Evolutionary conservation across 2,113 vertebrate species (phyloP).

Genomic region (Cochlearius cochlearius): DNA sequence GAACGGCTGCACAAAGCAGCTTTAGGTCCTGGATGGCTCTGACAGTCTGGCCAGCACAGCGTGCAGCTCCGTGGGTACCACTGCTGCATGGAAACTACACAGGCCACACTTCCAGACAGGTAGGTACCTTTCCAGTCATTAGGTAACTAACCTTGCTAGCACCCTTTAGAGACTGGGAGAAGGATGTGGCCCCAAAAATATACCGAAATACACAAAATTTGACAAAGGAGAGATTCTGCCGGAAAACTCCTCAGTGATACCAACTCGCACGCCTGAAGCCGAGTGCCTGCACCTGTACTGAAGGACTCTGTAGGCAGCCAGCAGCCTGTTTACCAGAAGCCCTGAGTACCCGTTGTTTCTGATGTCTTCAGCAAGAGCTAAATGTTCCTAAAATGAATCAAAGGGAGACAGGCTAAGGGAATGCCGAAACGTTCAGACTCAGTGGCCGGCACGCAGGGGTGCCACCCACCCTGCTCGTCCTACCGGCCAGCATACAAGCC

Average conservation of each 20-base stretch:
- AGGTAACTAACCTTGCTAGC: not conserved
- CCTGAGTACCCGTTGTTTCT: not conserved
- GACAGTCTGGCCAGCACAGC: not conserved
- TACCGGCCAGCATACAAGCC: not conserved
- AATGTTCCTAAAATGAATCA: not conserved
- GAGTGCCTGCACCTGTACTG: not conserved
- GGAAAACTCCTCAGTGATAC: not conserved
- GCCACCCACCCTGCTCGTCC: not conserved
- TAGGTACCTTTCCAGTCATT: not conserved
- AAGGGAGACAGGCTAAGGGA: not conserved
- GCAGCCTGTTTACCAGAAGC: not conserved
- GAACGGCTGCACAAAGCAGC: not conserved
- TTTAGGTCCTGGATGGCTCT: not conserved
- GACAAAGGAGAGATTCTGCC: not conserved
- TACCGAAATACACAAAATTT: not conserved
- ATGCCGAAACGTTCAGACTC: accelerated
- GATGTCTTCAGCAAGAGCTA: not conserved
- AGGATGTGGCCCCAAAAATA: accelerated
- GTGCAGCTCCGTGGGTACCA: not conserved
- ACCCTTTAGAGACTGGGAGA: not conserved
- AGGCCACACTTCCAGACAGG: not conserved
- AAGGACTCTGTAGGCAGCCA: not conserved
- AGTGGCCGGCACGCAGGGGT: not conserved
- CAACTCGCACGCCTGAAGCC: not conserved
- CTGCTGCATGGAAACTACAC: not conserved